These are phyloP conservation scores for Silurus lanzhouensis DNA, from an alignment of 2,797 vertebrate species.

Conservation along the genomic window DNA sequence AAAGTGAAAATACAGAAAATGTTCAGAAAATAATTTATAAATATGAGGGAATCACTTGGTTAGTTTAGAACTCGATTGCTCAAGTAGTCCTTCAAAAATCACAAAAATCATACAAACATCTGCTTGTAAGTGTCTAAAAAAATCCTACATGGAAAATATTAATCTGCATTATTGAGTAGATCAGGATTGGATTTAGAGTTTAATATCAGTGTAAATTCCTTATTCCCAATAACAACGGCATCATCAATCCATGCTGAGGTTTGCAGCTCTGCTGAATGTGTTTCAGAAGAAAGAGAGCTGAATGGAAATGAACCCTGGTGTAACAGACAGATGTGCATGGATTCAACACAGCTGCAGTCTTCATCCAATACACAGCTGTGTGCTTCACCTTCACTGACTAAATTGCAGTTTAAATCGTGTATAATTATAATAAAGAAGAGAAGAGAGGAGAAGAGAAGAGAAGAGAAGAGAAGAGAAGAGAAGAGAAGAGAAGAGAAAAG, in stretches of 20 bases:
- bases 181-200: neutral
- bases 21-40: neutral
- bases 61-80: neutral
- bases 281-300: neutral
- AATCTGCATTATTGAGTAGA: too few relatives aligned
- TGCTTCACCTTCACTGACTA: neutral
- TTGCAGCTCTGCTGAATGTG: neutral
- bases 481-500: neutral
- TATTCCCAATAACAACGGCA: neutral
- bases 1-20: neutral
- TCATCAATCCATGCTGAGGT: neutral
- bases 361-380: neutral
- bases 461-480: neutral
- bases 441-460: neutral
- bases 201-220: neutral
- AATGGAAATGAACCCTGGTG: neutral
- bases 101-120: neutral
- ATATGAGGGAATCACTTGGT: neutral
- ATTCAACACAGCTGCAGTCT: neutral
- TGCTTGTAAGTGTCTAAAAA: neutral
- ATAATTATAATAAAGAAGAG: neutral
- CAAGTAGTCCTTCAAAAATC: neutral
- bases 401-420: too few relatives aligned
- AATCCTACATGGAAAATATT: too few relatives aligned
- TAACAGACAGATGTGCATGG: neutral